Evolutionary conservation across 2,797 vertebrate species (phyloP), one percentile per base, ranked within the genome.

Genomic region (Chiloscyllium punctatum): DNA sequence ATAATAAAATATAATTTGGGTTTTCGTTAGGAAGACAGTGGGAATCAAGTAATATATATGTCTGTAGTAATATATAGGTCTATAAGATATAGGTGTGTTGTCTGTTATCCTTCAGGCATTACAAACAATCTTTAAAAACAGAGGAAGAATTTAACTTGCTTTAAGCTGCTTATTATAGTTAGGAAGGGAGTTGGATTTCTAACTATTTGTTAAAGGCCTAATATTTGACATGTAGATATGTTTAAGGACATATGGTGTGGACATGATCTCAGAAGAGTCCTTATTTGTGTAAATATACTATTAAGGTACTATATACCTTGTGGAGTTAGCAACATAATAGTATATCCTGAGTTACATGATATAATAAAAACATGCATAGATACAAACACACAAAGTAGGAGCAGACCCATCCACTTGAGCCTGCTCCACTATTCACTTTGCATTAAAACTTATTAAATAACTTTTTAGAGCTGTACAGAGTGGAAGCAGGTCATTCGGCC

Each of bases 81-180:
- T 62, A 11, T 62, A 11, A 62, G 7, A 62, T 62, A 62, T 62
- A 62, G 57, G 57, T 62, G 8, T 62, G 57, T 62, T 62, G 57
- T 62, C 9, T 9, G 30, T 77, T 30, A 77, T 77, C 2, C 33
- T 77, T 77, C 33, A 15, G 74, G 15, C 33, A 77, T 77, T 11
- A n/a, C 74, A 77, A 77, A 77, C 74, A 77, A 77, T 77, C 74
- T 77, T n/a, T n/a, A n/a, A 77, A 77, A 77, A 77, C n/a, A n/a
- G 33, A n/a, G 74, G 33, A 77, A 77, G 30, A 77, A 13, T n/a
- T 33, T 77, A 33, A n/a, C 9, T 15, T 77, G 33, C n/a, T 77
- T 77, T 13, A 77, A 15, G 33, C 74, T n/a, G 74, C 15, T 33
- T n/a, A 77, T n/a, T n/a, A 11, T 13, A 77, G 11, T 77, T n/a